Percentiles rank a stretch among this genome's conserved stretches.
Conservation (phyloP, 1,140 invertebrate genomes). For the Dinothrombium tinctorium region DNA sequence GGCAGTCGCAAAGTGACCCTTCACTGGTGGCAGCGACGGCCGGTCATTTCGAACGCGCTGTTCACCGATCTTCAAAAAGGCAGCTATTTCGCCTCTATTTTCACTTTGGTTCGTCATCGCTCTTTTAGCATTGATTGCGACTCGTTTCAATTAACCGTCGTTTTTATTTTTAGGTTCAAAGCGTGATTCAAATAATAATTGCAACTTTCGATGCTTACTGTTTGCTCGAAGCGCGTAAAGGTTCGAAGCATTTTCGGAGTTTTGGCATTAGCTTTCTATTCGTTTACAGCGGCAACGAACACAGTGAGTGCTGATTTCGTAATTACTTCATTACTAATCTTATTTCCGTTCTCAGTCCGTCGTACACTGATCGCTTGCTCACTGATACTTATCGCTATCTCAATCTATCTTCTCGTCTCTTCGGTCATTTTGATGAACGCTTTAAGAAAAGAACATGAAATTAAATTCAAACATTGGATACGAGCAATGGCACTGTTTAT, state of each 20-base stretch:
- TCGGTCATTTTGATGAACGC: conserved; percentile 56
- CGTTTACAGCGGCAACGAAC: conserved; percentile 67
- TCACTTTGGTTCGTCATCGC: conserved; percentile 15
- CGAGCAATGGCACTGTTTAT: conserved; percentile 55
- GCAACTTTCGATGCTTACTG: conserved; percentile 67
- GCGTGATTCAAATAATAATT: conserved; percentile 54
- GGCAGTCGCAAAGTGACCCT: conserved; percentile 7
- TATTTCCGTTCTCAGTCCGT: conserved; percentile 48
- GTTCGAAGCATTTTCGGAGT: conserved; percentile 64
- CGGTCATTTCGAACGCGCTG: conserved; percentile 18
- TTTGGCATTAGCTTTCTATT: conserved; percentile 80
- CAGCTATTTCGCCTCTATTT: conserved; percentile 19
- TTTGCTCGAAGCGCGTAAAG: conserved; percentile 55
- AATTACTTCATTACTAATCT: no score
- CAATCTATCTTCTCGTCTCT: conserved; percentile 44
- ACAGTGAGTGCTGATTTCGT: conserved; percentile 46
- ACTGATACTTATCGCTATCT: conserved; percentile 53
- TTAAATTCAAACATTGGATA: conserved; percentile 59
- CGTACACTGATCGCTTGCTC: conserved; percentile 60
- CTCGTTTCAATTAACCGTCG: conserved; percentile 5
- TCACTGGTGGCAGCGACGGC: conserved; percentile 16
- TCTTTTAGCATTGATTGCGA: background rate
- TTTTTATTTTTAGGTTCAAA: conserved; percentile 39
- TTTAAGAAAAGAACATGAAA: conserved; percentile 49
- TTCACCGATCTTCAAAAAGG: conserved; percentile 20